A percentile compares a stretch with the other conserved stretches of the same genome.
Conservation (phyloP, 2,888 invertebrate species). For the Mechanitis messenoides region DNA sequence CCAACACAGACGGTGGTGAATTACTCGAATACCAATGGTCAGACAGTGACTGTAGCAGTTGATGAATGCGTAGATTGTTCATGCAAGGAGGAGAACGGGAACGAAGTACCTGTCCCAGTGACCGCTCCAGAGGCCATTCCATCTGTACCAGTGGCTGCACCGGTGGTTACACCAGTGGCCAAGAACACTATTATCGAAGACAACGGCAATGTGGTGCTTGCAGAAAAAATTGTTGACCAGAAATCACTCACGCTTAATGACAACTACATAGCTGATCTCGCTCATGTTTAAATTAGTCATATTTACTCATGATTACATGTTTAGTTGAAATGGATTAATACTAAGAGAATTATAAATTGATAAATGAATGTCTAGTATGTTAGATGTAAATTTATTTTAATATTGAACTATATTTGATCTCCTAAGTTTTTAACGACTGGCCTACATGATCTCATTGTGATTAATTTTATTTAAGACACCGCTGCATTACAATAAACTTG, state of each 20-base stretch:
- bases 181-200: constrained; percentile 46
- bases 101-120: constrained; percentile 36
- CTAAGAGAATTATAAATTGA: no score
- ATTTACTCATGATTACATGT: no score
- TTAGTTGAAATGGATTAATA: no score
- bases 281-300: constrained; percentile 45
- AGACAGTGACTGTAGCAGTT: constrained; percentile 35
- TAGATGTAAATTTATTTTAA: background rate
- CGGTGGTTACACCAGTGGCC: constrained; percentile 3
- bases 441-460: constrained; percentile 9
- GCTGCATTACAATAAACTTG: no score
- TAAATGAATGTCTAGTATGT: no score
- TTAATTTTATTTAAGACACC: background rate
- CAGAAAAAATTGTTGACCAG: constrained; percentile 27
- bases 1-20: constrained; percentile 42
- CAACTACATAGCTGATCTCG: constrained; percentile 40
- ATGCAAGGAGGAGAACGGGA: constrained; percentile 33
- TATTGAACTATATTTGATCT: constrained; percentile 3
- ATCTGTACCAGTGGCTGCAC: no score
- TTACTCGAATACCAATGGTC: constrained; percentile 33
- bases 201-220: constrained; percentile 50
- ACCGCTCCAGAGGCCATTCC: no score
- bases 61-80: constrained; percentile 29
- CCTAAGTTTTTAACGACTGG: background rate
- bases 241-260: constrained; percentile 31